phyloP scores from a whole-genome alignment of 1,140 invertebrate species.

The Drosophila arawakana region DNA sequence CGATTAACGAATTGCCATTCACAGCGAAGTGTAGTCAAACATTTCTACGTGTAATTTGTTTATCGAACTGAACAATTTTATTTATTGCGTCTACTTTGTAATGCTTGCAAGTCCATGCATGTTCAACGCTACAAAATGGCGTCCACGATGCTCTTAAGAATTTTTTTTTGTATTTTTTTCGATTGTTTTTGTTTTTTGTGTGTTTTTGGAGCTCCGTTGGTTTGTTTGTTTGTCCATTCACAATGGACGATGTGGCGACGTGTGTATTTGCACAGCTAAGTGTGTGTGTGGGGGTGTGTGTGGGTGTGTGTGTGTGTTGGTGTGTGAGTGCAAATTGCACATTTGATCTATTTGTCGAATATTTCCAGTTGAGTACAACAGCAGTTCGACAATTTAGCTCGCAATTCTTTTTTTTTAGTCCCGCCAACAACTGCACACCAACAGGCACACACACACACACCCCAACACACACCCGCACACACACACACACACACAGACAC shows the following conservation, averaged over 20 bases:
- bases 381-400: conserved; percentile 40
- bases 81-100: too few relatives aligned
- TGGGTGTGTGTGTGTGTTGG: neutral
- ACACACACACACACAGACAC: conserved; percentile 36
- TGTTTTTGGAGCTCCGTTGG: neutral
- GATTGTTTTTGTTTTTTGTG: neutral
- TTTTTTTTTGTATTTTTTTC: neutral
- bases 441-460: conserved; percentile 9
- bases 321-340: conserved; percentile 37
- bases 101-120: too few relatives aligned
- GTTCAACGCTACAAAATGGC: neutral
- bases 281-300: neutral
- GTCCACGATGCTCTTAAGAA: neutral
- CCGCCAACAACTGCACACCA: conserved; percentile 15
- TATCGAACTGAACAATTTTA: too few relatives aligned
- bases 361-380: conserved; percentile 63
- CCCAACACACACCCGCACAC: neutral
- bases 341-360: conserved; percentile 68
- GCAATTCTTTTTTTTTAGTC: conserved; percentile 4
- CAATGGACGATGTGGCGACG: neutral
- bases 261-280: conserved; percentile 3
- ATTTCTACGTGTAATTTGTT: too few relatives aligned
- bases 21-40: too few relatives aligned
- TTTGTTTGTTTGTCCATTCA: conserved; percentile 6
- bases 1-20: too few relatives aligned